A percentile compares a stretch with the other conserved stretches of the same genome.
These are phyloP conservation scores for Apodemia duryi DNA, from an alignment of 2,888 invertebrate species.

Conservation along the genomic window DNA sequence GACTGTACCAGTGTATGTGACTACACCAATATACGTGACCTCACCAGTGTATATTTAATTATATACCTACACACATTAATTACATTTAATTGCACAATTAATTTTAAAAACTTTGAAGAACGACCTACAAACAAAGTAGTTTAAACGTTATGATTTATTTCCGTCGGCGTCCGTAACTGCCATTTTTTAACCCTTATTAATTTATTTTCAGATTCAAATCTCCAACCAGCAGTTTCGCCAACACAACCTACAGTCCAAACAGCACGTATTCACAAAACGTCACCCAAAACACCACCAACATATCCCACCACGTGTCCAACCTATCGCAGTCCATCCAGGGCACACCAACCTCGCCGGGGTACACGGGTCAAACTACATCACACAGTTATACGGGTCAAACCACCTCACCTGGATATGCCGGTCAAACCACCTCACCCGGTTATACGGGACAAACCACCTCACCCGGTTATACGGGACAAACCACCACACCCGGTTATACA, in stretches of 20 bases:
- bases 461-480: conserved; percentile 18
- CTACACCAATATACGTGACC: too few relatives aligned
- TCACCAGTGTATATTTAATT: too few relatives aligned
- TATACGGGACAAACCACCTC: conserved; percentile 16
- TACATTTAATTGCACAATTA: too few relatives aligned
- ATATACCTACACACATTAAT: too few relatives aligned
- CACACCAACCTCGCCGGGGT: conserved; percentile 22
- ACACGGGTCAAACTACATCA: neutral
- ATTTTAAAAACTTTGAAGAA: too few relatives aligned
- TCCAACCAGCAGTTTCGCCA: conserved; percentile 62
- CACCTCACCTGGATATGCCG: conserved; percentile 16
- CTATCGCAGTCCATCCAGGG: conserved; percentile 28
- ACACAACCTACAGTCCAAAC: conserved; percentile 70
- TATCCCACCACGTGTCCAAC: conserved; percentile 44
- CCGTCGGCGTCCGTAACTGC: too few relatives aligned
- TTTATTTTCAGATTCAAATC: conserved; percentile 53
- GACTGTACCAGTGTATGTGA: too few relatives aligned
- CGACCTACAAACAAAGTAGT: too few relatives aligned
- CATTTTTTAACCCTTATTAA: neutral
- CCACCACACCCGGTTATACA: conserved; percentile 15
- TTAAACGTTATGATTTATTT: too few relatives aligned
- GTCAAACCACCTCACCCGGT: conserved; percentile 20
- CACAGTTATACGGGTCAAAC: conserved; percentile 12
- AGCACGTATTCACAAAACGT: conserved; percentile 47
- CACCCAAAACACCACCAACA: conserved; percentile 37